Evolutionary conservation across 2,797 vertebrate genomes (phyloP), one percentile per base, ranked within the genome.

Genomic region (Yasuhikotakia modesta): DNA sequence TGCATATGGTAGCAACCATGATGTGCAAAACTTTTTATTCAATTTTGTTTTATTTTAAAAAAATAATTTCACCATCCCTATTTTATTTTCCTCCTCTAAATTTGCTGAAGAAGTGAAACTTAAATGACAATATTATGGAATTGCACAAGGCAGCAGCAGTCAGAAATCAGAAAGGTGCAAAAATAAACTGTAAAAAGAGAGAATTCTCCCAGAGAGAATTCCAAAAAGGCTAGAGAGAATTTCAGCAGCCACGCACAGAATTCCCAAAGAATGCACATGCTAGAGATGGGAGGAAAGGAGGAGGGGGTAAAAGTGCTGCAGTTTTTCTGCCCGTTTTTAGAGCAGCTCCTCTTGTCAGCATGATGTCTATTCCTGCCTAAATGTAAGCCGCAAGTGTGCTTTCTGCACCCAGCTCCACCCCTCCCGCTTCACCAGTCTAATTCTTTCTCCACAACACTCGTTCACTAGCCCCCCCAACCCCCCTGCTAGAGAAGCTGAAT

Each of bases 401-500:
- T 86, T 73, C 81, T 63, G 87, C 87, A 74, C 84, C 89, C 79
- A 87, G 78, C 57, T 85, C 78, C 73, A 71, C 86, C 82, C 84
- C 83, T 85, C 87, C 79, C 14, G 52, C 74, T 73, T 72, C 22
- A 71, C 52, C 57, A 66, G 82, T 86, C 85, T 86, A 82, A 82
- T 87, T 86, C 87, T 78, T 85, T 76, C 85, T 84, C 79, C 80
- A 86, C 86, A 82, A 87, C 90, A 88, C 86, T 86, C 90, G 87
- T 91, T 89, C 80, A 88, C 86, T 87, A 87, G 84, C 84, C 86
- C 88, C 39, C 87, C 85, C 67, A 84, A 84, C 77, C 82, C 86
- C 88, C 91, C 87, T 89, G 92, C 91, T 91, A 89, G 93, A 94
- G 94, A 92, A 95, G 95, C 95, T 96, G 95, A 97, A 93, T 96